Evolutionary conservation across 2,113 vertebrate species (phyloP), one percentile per base, ranked within the genome.

Genomic region (Zapornia atra): DNA sequence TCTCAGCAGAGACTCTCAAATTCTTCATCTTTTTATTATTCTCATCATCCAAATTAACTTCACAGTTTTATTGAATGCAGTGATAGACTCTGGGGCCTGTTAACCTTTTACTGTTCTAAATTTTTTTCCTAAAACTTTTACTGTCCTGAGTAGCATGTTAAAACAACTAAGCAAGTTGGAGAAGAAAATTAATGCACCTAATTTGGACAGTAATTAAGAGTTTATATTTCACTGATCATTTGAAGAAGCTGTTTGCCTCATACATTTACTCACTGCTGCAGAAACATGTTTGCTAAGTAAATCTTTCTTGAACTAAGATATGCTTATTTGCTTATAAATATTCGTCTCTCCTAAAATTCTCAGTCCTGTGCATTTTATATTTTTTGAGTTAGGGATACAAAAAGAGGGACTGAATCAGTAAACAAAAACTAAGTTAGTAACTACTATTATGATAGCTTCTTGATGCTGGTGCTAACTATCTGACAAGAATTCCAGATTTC

Each of bases 11-110:
- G 82, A 88, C 54, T 93, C 94, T 82, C 85, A 88, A 78, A 85
- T 95, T 86, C 91, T 20, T 86, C 14, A 66, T 96, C 76, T 86
- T 95, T 95, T 95, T 90, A 90, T 87, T 94, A 83, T 88, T 90
- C 44, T 90, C 65, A 83, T 84, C 8, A 88, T 86, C 72, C n/a
- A 90, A 93, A 94, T 92, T 90, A 90, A 75, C 31, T 90, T 86
- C 68, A 64, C 61, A 38, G 50, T 71, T 83, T 86, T 94, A 86
- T 57, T 95, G 86, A 93, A 91, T 80, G 11, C 34, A 84, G 6
- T 63, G 61, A 90, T 76, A 77, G 61, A 38, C 71, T 86, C 64
- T 71, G 50, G 68, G 56, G 61, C 10, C 56, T 73, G 46, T 87
- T 63, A 90, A 90, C 50, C 36, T 93, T 91, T 94, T 82, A 88